Base-by-base conservation (phyloP, 2,113 vertebrate species). In the Catagonus wagneri region DNA sequence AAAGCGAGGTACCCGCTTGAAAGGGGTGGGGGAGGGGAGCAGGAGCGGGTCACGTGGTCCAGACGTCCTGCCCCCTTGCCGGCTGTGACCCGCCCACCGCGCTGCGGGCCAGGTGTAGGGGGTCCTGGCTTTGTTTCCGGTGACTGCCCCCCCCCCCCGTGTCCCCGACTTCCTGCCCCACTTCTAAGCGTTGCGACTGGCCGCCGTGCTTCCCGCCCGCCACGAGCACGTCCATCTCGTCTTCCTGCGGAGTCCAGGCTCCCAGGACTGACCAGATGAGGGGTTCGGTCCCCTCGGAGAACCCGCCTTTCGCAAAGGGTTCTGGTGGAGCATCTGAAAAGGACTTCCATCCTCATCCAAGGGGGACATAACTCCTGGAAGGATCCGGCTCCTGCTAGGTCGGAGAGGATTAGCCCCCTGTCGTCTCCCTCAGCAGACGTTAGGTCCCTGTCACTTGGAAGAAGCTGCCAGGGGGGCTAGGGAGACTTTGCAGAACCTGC, bases 71-170 rank as follows among this genome's bases (percentile, higher is more conserved):
- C 20, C 4, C 0, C 4, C 0, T 1, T 27, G 0, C 22, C 1
- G 50, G 25, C 68, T 1, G 36, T 1, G 13, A 6, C 6, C 65
- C 23, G 1, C 56, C 4, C 14, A 0, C 2, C 3, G 19, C 44
- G 60, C 34, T 19, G 20, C 0, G 2, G 0, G 39, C 8, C 0
- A 11, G 3, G 36, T 6, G 20, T 3, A 10, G 39, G 7, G 0
- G 2, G 68, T 12, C 14, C 90, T 25, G 10, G 66, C 36, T 2
- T 0, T 0, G 0, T 5, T 1, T 29, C 61, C 1, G 2, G 0
- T 0, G 1, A 2, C 17, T 13, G n/a, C n/a, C n/a, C n/a, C n/a
- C 1, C 0, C 15, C 22, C 1, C n/a, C 13, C 1, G 1, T 11
- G 32, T 58, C 4, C 16, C 22, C 0, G 1, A 8, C 20, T 7